Conservation (phyloP, 2,797 vertebrate species). For the Mus spretus region DNA sequence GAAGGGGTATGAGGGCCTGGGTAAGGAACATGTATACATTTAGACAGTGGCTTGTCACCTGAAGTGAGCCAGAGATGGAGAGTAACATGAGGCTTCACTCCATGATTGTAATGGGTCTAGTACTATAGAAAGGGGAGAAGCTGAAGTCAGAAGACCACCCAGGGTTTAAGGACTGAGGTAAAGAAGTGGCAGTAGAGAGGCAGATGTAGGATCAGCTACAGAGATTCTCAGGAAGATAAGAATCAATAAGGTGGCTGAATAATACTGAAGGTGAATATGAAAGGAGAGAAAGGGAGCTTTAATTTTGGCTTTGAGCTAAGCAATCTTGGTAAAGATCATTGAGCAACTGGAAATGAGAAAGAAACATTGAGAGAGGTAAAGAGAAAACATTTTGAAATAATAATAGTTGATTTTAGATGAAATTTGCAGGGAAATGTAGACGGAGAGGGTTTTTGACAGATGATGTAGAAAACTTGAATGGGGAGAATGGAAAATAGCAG, state of each 20-base stretch:
- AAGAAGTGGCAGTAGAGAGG: neutral
- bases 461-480: neutral
- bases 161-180: neutral
- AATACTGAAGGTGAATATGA: neutral
- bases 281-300: neutral
- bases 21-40: neutral
- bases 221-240: neutral
- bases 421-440: neutral
- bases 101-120: neutral
- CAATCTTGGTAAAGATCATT: neutral
- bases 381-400: neutral
- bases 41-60: neutral
- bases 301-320: neutral
- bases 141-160: neutral
- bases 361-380: neutral
- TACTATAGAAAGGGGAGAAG: neutral
- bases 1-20: neutral
- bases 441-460: neutral
- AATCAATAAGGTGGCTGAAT: neutral
- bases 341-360: neutral
- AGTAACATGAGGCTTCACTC: neutral
- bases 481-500: neutral
- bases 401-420: slow-evolving; percentile 30
- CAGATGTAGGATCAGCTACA: neutral
- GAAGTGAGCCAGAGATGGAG: neutral